Evolutionary conservation across 2,888 invertebrate genomes (phyloP), one percentile per base, ranked within the genome.

Genomic region (Tubiluchus corallicola): DNA sequence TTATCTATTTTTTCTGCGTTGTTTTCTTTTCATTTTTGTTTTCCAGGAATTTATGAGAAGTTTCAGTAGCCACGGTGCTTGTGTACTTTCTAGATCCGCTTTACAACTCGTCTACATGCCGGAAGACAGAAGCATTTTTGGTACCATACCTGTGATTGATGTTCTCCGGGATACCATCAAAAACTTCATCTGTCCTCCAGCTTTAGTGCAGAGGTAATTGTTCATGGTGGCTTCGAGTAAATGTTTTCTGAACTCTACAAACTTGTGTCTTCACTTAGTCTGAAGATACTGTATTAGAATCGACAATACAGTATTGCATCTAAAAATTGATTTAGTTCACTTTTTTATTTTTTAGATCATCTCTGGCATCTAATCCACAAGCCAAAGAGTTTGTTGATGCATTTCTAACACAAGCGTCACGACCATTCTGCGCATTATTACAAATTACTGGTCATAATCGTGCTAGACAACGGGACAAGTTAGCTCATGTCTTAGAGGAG

Each of bases 381-480:
- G 80, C 82, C 1, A 82, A 81, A 57, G 81, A 84, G 53, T 82
- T 79, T 60, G 76, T 90, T 2, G 88, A 92, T 54, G 79, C 79
- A 45, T 88, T 94, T 67, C 71, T 94, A 44, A 74, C 74, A 9
- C 82, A 83, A 49, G 85, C 88, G 60, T 77, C 82, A 47, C 75
- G 81, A 37, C 82, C 88, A 3, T 84, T 94, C 60, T 79, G 80
- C 5, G 78, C 77, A 53, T 69, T 94, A 45, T 70, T 94, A 47
- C 82, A 84, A 57, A 75, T 87, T 47, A 84, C 82, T 60, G 94
- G 96, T 0, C 88, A 90, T 63, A 96, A 96, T 66, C 73, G 90
- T 52, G 92, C 96, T 3, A 70, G 96, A 21, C 94, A 94, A 64
- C 71, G 94, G 45, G 94, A 96, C 62, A 90, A 88, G 67, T 69